Evolutionary conservation across 2,888 invertebrate species (phyloP).

Genomic region (Caenorhabditis sulstoni): DNA sequence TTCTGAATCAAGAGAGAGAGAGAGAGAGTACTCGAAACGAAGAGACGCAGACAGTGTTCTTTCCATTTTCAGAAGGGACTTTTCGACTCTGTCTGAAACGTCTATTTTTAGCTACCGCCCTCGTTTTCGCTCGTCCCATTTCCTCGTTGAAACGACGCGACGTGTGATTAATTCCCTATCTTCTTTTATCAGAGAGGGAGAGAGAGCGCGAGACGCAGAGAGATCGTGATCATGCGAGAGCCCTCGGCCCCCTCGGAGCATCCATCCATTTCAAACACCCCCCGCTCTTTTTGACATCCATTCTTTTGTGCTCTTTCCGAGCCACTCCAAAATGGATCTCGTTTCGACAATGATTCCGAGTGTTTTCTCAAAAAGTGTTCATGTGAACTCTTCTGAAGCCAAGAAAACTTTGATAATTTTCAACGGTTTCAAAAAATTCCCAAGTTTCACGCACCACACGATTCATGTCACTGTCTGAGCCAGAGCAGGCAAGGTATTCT

Average conservation of each 20-base stretch:
- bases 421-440: too few species aligned
- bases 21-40: not conserved
- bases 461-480: too few species aligned
- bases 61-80: too few species aligned
- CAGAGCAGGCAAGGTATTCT: too few species aligned
- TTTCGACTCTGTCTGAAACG: too few species aligned
- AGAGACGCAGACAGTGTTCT: not conserved
- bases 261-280: not conserved
- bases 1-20: slow-evolving; percentile 7
- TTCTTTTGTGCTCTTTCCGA: not conserved
- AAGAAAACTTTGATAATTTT: too few species aligned
- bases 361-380: too few species aligned
- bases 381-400: too few species aligned
- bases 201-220: not conserved
- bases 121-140: not conserved
- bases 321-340: too few species aligned
- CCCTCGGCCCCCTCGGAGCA: not conserved
- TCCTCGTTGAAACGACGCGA: not conserved
- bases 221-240: not conserved
- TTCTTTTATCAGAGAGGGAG: not conserved
- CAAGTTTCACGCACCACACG: too few species aligned
- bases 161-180: not conserved
- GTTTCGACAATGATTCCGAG: too few species aligned
- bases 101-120: slow-evolving; percentile 12
- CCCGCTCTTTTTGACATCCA: not conserved